A percentile compares a stretch with the other conserved stretches of the same genome.
phyloP scores from a whole-genome alignment of 2,797 vertebrate genomes.

The Atherinosoma microstoma region DNA sequence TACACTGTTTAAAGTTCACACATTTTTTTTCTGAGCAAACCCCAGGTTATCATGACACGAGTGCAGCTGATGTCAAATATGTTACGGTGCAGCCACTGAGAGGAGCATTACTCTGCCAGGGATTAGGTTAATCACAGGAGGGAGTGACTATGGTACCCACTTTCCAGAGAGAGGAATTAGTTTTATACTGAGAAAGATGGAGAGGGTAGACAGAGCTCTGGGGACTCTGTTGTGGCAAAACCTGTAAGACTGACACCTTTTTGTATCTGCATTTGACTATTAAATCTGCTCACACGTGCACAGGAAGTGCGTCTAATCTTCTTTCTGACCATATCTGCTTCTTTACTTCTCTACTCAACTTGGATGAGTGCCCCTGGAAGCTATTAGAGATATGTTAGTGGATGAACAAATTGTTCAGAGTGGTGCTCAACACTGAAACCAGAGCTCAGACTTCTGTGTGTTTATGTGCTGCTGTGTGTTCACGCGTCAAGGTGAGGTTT shows the following conservation, averaged over 20 bases:
- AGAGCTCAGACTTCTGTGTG: constrained; percentile 8
- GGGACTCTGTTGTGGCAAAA: constrained; percentile 15
- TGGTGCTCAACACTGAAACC: constrained; percentile 22
- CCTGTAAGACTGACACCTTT: constrained; percentile 3
- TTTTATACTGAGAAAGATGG: constrained; percentile 30
- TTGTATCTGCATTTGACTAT: constrained; percentile 26
- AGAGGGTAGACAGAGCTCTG: neutral
- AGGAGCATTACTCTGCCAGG: constrained; percentile 42
- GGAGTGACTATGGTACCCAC: constrained; percentile 60
- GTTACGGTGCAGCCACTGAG: constrained; percentile 39
- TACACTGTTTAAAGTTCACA: constrained; percentile 27
- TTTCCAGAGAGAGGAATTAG: constrained; percentile 57
- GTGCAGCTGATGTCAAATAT: constrained; percentile 53
- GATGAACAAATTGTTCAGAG: constrained; percentile 19
- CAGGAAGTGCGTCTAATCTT: constrained; percentile 15
- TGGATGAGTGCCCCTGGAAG: constrained; percentile 7
- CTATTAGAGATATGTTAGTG: neutral
- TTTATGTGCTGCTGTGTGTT: constrained; percentile 4
- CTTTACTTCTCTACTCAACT: neutral
- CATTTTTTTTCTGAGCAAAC: constrained; percentile 18
- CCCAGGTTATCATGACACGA: constrained; percentile 42
- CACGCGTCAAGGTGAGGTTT: constrained; percentile 8
- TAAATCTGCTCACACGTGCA: constrained; percentile 25
- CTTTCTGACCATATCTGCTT: constrained; percentile 3
- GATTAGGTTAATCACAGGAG: constrained; percentile 72